Evolutionary conservation across 2,113 vertebrate genomes (phyloP).

Genomic region (Scalopus aquaticus): DNA sequence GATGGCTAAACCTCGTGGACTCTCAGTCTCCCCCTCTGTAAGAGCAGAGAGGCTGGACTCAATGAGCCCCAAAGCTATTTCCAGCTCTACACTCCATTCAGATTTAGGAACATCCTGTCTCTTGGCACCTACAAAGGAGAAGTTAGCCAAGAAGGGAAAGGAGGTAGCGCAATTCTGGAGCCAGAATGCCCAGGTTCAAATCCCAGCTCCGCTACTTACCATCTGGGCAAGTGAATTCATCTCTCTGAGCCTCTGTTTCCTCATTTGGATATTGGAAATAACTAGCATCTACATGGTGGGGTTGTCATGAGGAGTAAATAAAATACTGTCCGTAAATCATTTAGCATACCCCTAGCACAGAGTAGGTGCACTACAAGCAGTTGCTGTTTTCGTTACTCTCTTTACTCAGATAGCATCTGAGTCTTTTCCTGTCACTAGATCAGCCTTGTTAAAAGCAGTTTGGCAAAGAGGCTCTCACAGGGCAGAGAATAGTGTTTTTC

Average conservation of each 20-base stretch:
- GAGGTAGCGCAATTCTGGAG: not conserved
- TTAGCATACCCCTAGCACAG: not conserved
- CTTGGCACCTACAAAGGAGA: not conserved
- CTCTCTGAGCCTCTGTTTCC: not conserved
- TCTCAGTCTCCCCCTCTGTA: not conserved
- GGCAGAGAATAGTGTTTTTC: constrained; percentile 43
- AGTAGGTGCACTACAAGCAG: not conserved
- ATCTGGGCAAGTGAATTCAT: not conserved
- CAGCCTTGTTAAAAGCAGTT: constrained; percentile 49
- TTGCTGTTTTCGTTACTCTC: not conserved
- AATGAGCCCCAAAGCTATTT: not conserved
- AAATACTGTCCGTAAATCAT: not conserved
- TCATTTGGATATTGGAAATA: not conserved
- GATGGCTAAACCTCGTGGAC: not conserved
- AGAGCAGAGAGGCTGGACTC: not conserved
- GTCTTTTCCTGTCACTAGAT: constrained; percentile 43
- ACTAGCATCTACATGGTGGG: not conserved
- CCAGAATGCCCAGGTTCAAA: not conserved
- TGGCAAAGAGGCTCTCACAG: constrained; percentile 50
- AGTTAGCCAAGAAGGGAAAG: not conserved
- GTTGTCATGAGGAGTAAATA: not conserved
- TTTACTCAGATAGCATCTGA: not conserved
- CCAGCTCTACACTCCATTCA: not conserved
- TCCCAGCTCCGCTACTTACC: not conserved
- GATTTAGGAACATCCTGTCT: constrained; percentile 38